Evolutionary conservation across 2,113 vertebrate species (phyloP), one percentile per base, ranked within the genome.

Genomic region (Corydoras maculifer): DNA sequence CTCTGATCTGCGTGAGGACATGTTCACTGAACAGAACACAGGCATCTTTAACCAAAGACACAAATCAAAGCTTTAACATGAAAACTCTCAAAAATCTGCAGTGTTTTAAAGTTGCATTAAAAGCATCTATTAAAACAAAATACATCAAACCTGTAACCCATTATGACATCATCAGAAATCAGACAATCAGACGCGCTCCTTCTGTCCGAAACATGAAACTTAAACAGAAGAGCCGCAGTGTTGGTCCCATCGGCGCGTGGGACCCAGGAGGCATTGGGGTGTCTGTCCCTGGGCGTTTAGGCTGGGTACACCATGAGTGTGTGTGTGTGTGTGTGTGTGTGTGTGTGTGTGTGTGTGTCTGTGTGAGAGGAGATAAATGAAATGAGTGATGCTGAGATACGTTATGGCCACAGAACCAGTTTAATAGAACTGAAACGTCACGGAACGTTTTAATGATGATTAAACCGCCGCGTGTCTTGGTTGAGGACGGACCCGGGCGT

Each of bases 221-320:
- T 12, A 72, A 29, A 66, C 29, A 69, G 58, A 8, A 59, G 58
- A 74, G 72, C 58, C 72, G 55, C 72, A 62, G 65, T 57, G 53
- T 74, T 11, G 9, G 62, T 11, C 58, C 65, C 69, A 69, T 58
- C 65, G 68, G 62, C 58, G 25, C 67, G 14, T 7, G 12, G 12
- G 13, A 15, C n/a, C 54, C 54, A 14, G 54, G 63, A 58, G 61
- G 35, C 53, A 69, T 62, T 6, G 69, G 49, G 29, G 68, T 60
- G 57, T 69, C 25, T 68, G 59, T 65, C 32, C 77, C 62, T 43
- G 49, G 68, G 64, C 58, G 25, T 75, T 73, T 69, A 72, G 14
- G 59, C 74, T 75, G 65, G 61, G 69, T 73, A n/a, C 18, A 73
- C 77, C 70, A 53, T 25, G 18, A 25, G 18, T 25, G 18, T 70